Evolutionary conservation across 1,140 invertebrate genomes (phyloP), one percentile per base, ranked within the genome.

Genomic region (Liolophura sinensis): DNA sequence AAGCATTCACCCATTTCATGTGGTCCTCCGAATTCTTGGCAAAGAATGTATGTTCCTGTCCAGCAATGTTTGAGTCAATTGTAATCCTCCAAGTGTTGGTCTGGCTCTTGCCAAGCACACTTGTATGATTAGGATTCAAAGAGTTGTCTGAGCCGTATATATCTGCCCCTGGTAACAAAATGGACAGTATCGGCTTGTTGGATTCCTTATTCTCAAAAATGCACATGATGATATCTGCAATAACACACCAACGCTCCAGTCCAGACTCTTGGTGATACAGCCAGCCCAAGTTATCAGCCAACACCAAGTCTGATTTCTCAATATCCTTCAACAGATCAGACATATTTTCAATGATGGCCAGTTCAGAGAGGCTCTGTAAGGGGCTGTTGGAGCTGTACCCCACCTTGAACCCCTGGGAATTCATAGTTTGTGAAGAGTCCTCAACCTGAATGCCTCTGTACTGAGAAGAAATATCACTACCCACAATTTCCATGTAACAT

Each of bases 211-310:
- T 64, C 27, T 80, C 75, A 67, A 77, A 80, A 3, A 77, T 68
- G 69, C 78, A 78, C 24, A 80, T 74, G 40, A 75, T 47, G 71
- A 75, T 78, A 46, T 78, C 76, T 47, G 73, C 69, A 25, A 80
- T 64, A 18, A 74, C 70, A 59, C 75, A 73, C 76, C 76, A 80
- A 12, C 76, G 70, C 58, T 68, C 69, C 40, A 54, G 65, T 16
- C 73, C 68, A 50, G 70, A 68, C 27, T 72, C 62, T 58, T 77
- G 73, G 62, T 78, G 73, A 51, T 70, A 63, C 11, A 78, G 66
- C 76, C 74, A 78, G 0, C 76, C 78, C 11, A 71, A 46, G 1
- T 68, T 60, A 55, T 80, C 78, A 7, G 72, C 64, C 52, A 68
- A 62, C 22, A 64, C 62, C 16, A 80, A 60, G 46, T 78, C 76